These are phyloP conservation scores for Bhutanitis thaidina DNA, from an alignment of 2,888 invertebrate genomes.

Conservation along the genomic window DNA sequence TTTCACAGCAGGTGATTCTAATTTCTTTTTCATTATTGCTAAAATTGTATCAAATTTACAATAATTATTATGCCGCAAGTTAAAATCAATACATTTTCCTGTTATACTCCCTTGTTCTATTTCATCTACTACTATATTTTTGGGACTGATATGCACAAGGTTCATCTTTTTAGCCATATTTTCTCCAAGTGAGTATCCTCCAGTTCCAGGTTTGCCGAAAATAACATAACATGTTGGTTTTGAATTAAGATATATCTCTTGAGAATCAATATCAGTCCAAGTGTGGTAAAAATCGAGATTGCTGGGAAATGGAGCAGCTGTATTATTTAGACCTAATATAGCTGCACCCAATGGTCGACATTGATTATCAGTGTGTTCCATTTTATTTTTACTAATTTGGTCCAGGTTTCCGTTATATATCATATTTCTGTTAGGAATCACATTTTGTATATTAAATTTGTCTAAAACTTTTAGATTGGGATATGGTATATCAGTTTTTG, in stretches of 20 bases:
- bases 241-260: constrained; percentile 62
- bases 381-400: constrained; percentile 28
- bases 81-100: constrained; percentile 80
- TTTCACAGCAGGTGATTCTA: constrained; percentile 68
- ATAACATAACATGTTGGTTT: constrained; percentile 80
- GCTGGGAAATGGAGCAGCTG: constrained; percentile 42
- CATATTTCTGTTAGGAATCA: constrained; percentile 35
- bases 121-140: constrained; percentile 77
- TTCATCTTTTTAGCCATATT: constrained; percentile 76
- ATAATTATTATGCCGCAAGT: constrained; percentile 74
- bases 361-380: constrained; percentile 21
- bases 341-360: constrained; percentile 49
- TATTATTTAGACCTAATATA: constrained; percentile 58
- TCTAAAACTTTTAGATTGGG: constrained; percentile 39
- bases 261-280: constrained; percentile 77
- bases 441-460: constrained; percentile 36
- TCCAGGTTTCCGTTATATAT: constrained; percentile 39
- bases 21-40: constrained; percentile 70
- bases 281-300: constrained; percentile 39
- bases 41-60: constrained; percentile 73
- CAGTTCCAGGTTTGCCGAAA: constrained; percentile 80
- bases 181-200: constrained; percentile 74
- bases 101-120: constrained; percentile 73
- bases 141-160: constrained; percentile 80
- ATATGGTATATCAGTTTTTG: constrained; percentile 1